Conservation (phyloP, 2,888 invertebrate genomes). For the Caenorhabditis afra region DNA sequence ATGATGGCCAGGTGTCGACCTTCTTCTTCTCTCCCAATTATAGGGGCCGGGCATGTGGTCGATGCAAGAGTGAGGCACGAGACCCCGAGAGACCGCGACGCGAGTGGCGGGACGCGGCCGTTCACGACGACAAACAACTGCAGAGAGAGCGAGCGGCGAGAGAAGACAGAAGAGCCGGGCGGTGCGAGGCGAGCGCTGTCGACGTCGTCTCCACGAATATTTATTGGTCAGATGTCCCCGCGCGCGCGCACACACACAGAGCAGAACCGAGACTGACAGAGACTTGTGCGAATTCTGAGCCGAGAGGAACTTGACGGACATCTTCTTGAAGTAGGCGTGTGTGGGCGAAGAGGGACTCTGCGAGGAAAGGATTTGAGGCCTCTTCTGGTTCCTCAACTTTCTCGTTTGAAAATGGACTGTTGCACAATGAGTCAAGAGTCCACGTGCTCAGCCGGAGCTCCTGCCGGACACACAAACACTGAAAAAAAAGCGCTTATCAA, state of each 20-base stretch:
- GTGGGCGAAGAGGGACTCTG: neutral
- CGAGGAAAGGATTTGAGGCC: neutral
- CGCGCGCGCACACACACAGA: neutral
- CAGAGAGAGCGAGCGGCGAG: neutral
- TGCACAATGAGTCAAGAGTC: neutral
- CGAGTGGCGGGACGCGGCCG: conserved; percentile 27
- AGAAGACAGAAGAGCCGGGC: neutral
- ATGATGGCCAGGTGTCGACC: neutral
- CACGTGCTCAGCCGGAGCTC: conserved; percentile 17
- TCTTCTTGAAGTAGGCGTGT: neutral
- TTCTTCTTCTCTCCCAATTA: neutral
- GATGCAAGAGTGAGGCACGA: conserved; percentile 21
- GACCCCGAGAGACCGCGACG: conserved; percentile 33
- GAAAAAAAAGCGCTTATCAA: neutral
- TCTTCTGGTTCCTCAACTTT: too few species aligned
- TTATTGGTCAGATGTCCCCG: conserved; percentile 31
- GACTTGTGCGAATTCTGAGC: conserved; percentile 1
- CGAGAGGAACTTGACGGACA: conserved; percentile 40
- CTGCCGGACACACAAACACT: conserved; percentile 17
- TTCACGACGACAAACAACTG: conserved; percentile 53
- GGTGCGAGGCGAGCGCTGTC: conserved; percentile 3
- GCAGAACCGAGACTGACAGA: conserved; percentile 40
- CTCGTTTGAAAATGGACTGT: too few species aligned
- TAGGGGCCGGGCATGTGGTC: neutral
- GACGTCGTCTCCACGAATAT: conserved; percentile 15